Percentiles rank a stretch among this genome's conserved stretches.
phyloP scores from a whole-genome alignment of 2,797 vertebrate genomes.

The Halcyon chelicuti region DNA sequence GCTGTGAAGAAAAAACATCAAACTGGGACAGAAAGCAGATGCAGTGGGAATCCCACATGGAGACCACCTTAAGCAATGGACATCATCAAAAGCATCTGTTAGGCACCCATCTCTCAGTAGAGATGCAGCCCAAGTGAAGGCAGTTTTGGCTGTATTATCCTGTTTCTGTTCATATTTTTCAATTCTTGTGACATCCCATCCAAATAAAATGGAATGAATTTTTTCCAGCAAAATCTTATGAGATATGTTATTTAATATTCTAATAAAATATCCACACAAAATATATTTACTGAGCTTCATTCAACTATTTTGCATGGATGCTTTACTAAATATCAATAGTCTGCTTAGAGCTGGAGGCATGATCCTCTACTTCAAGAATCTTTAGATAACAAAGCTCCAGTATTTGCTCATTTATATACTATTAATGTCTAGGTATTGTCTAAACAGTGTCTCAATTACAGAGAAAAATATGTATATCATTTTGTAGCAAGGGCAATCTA shows the following conservation, averaged over 20 bases:
- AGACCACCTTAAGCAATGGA: neutral
- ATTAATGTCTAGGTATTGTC: neutral
- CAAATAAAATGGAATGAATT: neutral
- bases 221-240: neutral
- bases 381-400: neutral
- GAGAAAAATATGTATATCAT: neutral
- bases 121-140: neutral
- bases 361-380: neutral
- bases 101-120: neutral
- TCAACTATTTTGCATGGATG: neutral
- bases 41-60: neutral
- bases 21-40: neutral
- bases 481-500: neutral
- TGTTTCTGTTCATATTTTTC: neutral
- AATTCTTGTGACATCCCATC: neutral
- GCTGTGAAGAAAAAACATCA: neutral
- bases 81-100: neutral
- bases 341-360: neutral
- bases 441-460: neutral
- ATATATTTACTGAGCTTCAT: neutral
- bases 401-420: neutral
- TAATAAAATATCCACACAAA: neutral
- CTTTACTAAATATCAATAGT: neutral
- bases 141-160: neutral
- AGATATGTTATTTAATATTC: neutral